Conservation (phyloP, 1,140 invertebrate genomes). For the Heliothis subflexa region DNA sequence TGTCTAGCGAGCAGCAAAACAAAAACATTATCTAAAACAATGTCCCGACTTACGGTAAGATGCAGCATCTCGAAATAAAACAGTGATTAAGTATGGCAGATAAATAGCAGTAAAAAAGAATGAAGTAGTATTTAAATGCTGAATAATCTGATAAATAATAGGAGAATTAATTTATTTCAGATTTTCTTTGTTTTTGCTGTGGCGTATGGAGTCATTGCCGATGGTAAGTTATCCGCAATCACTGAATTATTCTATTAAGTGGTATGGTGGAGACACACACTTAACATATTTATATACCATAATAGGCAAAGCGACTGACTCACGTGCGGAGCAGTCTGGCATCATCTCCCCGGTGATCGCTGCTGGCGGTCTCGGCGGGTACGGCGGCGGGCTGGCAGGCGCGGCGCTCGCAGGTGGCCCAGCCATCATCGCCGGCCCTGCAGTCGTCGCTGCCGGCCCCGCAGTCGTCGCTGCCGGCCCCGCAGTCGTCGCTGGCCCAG, state of each 20-base stretch:
- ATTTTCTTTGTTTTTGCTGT: slow-evolving; percentile 81
- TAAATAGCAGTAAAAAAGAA: background rate
- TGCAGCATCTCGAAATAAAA: background rate
- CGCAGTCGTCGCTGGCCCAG: slow-evolving; percentile 44
- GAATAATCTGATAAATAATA: background rate
- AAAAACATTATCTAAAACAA: slow-evolving; percentile 53
- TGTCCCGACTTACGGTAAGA: slow-evolving; percentile 81
- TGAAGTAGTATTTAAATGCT: background rate
- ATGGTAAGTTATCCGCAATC: slow-evolving; percentile 59
- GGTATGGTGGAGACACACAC: too few species aligned
- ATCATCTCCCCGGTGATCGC: slow-evolving; percentile 54
- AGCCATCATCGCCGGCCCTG: slow-evolving; percentile 37
- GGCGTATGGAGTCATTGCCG: slow-evolving; percentile 77
- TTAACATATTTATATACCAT: background rate
- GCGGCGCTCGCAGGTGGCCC: slow-evolving; percentile 49
- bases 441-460: slow-evolving; percentile 36
- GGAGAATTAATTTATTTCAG: slow-evolving; percentile 58
- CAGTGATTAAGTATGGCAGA: too few species aligned
- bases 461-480: slow-evolving; percentile 15
- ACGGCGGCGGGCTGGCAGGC: slow-evolving; percentile 51
- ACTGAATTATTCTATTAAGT: background rate
- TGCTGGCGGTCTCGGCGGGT: slow-evolving; percentile 32
- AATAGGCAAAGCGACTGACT: slow-evolving; percentile 65
- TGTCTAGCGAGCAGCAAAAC: slow-evolving; percentile 58
- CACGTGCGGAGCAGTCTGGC: slow-evolving; percentile 63